A percentile compares a stretch with the other conserved stretches of the same genome.
Conservation (phyloP, 1,140 invertebrate species). For the Cydia splendana region DNA sequence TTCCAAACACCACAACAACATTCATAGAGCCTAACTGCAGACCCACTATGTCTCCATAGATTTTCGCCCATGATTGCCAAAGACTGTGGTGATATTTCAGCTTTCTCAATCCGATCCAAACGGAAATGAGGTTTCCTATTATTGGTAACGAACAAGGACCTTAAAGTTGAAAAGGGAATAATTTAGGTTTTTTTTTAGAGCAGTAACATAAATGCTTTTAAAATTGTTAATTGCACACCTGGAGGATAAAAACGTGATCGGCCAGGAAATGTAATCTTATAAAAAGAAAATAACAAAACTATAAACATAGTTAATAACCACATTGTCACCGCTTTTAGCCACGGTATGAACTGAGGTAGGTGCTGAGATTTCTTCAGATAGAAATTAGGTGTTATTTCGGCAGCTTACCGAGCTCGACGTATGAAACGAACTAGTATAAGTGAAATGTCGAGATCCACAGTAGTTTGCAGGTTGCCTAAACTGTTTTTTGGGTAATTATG, state of each 20-base stretch:
- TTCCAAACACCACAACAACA: conserved; percentile 83
- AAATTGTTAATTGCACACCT: conserved; percentile 40
- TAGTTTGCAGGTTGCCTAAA: neutral
- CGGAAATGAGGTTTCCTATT: conserved; percentile 60
- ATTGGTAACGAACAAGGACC: conserved; percentile 62
- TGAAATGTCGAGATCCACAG: neutral
- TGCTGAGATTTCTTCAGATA: conserved; percentile 12
- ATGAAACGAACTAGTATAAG: neutral
- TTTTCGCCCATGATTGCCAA: conserved; percentile 61
- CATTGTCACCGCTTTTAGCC: conserved; percentile 41
- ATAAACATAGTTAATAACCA: conserved; percentile 49
- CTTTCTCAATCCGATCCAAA: conserved; percentile 55
- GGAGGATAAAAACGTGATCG: conserved; percentile 49
- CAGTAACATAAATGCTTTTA: neutral
- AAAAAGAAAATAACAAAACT: conserved; percentile 43
- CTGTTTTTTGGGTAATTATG: neutral
- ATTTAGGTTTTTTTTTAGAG: conserved; percentile 15
- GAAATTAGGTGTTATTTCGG: conserved; percentile 9
- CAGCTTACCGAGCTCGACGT: neutral
- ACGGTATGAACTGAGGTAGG: neutral
- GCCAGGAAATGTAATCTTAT: conserved; percentile 38
- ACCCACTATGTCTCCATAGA: conserved; percentile 85
- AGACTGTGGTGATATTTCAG: conserved; percentile 59
- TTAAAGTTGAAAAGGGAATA: conserved; percentile 47
- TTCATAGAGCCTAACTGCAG: conserved; percentile 80